Conservation (phyloP, 1,140 invertebrate species). For the Drosophila ogumai region DNA sequence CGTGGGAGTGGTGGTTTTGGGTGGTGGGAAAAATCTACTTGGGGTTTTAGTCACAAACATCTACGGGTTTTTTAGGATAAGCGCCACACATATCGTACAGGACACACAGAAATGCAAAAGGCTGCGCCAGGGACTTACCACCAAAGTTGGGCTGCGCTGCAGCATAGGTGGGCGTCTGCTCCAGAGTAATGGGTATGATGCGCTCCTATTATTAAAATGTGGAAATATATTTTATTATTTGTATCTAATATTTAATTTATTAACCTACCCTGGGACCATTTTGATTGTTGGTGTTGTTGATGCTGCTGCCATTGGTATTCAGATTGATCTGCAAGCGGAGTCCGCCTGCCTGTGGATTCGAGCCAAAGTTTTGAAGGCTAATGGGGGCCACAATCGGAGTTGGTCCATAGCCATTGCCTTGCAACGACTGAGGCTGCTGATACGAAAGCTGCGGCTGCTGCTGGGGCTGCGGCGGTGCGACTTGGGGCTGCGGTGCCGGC, state of each 20-base stretch:
- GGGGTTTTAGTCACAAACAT: slow-evolving; percentile 73
- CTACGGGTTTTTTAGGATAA: slow-evolving; percentile 52
- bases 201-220: slow-evolving; percentile 74
- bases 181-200: slow-evolving; percentile 86
- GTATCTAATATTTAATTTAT: background rate
- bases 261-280: slow-evolving; percentile 68
- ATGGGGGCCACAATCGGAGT: slow-evolving; percentile 15
- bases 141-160: slow-evolving; percentile 76
- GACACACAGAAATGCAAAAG: slow-evolving; percentile 17
- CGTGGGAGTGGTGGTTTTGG: slow-evolving; percentile 38
- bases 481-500: slow-evolving; percentile 50
- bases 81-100: slow-evolving; percentile 48
- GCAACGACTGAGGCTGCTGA: slow-evolving; percentile 42
- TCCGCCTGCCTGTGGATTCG: slow-evolving; percentile 55
- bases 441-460: slow-evolving; percentile 31
- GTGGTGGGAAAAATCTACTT: slow-evolving; percentile 37
- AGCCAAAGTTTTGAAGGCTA: slow-evolving; percentile 70
- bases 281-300: slow-evolving; percentile 59
- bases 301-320: slow-evolving; percentile 53
- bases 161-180: slow-evolving; percentile 82
- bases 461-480: slow-evolving; percentile 36
- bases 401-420: slow-evolving; percentile 63
- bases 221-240: background rate
- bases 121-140: slow-evolving; percentile 56
- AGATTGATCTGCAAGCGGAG: slow-evolving; percentile 77